Percentiles rank a stretch among this genome's conserved stretches.
phyloP scores from a whole-genome alignment of 2,888 invertebrate genomes.

The Yponomeuta cagnagella region DNA sequence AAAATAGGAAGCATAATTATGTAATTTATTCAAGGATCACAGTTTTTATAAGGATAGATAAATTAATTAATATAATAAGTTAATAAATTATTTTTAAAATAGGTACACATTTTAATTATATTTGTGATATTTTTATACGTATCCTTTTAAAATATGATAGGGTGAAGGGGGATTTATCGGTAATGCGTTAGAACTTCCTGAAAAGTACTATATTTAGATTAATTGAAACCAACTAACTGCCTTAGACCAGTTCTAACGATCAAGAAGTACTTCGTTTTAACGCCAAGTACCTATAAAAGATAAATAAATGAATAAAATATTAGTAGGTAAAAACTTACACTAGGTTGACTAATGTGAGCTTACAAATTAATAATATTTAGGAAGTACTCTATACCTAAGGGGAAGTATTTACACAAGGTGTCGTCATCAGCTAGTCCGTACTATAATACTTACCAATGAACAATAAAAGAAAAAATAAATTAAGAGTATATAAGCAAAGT shows the following conservation, averaged over 20 bases:
- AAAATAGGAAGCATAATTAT: background rate
- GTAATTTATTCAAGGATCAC: slow-evolving; percentile 9
- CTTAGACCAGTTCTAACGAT: no score
- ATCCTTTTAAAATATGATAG: background rate
- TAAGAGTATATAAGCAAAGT: no score
- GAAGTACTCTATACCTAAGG: background rate
- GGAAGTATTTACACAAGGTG: background rate
- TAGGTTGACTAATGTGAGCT: no score
- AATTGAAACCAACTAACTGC: no score
- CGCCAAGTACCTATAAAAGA: slow-evolving; percentile 32
- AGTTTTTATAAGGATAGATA: slow-evolving; percentile 5
- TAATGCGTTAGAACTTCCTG: no score
- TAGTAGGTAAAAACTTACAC: no score
- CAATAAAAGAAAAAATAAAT: background rate
- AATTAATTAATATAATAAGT: background rate
- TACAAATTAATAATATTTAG: background rate
- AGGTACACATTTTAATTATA: background rate
- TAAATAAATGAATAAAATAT: background rate
- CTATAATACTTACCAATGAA: background rate
- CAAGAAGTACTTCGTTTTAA: slow-evolving; percentile 16
- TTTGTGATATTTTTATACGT: background rate
- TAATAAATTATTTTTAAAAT: background rate
- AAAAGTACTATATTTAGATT: no score
- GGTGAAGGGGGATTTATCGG: no score
- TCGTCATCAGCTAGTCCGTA: background rate